phyloP scores from a whole-genome alignment of 2,113 vertebrate genomes.

The Ibidorhyncha struthersii region DNA sequence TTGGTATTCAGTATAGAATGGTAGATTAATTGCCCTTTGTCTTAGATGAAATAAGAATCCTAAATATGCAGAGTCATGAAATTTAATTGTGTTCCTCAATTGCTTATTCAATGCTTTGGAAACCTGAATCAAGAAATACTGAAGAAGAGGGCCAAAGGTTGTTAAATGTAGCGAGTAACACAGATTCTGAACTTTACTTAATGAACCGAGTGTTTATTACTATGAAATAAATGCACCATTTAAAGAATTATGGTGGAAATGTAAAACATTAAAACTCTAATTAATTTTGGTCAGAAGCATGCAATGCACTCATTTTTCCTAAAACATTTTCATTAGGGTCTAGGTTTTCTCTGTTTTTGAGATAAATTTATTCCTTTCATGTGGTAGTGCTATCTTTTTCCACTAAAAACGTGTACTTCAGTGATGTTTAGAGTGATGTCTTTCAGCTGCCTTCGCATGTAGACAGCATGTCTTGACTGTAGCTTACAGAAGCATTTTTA shows the following conservation, averaged over 20 bases:
- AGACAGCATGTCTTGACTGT: neutral
- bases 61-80: constrained; percentile 88
- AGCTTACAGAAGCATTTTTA: neutral
- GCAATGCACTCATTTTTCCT: constrained; percentile 68
- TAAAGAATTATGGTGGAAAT: constrained; percentile 78
- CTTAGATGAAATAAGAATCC: constrained; percentile 85
- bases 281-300: constrained; percentile 80
- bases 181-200: constrained; percentile 84
- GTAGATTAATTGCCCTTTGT: constrained; percentile 89
- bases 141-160: constrained; percentile 77
- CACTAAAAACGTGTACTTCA: neutral
- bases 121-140: constrained; percentile 71
- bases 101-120: constrained; percentile 81
- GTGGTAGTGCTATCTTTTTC: neutral
- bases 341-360: constrained; percentile 66
- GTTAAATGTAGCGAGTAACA: constrained; percentile 86
- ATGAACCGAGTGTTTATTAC: constrained; percentile 90
- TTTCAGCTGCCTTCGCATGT: neutral
- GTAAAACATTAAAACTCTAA: constrained; percentile 78
- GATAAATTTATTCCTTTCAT: constrained; percentile 54
- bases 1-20: constrained; percentile 77
- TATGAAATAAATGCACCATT: constrained; percentile 80
- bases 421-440: neutral
- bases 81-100: constrained; percentile 86
- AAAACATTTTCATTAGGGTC: constrained; percentile 71